These are phyloP conservation scores for Ceratoteleas bidentatus DNA, from an alignment of 1,140 invertebrate genomes.

Conservation along the genomic window DNA sequence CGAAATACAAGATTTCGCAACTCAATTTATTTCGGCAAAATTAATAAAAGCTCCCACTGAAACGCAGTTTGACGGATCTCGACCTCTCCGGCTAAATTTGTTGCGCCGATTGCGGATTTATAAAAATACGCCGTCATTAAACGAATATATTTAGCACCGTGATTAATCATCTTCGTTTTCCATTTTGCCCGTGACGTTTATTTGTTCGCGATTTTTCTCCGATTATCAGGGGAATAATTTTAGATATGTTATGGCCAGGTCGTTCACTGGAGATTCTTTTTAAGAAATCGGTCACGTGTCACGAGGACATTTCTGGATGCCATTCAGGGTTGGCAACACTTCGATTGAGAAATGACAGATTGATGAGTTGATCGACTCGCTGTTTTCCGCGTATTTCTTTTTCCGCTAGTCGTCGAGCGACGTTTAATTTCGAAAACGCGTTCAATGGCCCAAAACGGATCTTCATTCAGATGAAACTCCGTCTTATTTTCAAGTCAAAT, in stretches of 20 bases:
- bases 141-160: constrained; percentile 19
- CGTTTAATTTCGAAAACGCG: no score
- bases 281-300: background rate
- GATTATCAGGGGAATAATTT: constrained; percentile 26
- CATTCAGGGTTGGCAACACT: constrained; percentile 4
- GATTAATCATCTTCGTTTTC: constrained; percentile 33
- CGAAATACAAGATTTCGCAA: no score
- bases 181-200: constrained; percentile 17
- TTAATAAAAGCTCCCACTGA: background rate
- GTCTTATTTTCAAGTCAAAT: constrained; percentile 11
- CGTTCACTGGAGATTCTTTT: constrained; percentile 22
- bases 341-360: constrained; percentile 16
- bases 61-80: background rate
- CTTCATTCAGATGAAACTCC: background rate
- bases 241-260: constrained; percentile 26
- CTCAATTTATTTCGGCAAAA: no score
- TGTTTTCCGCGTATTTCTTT: no score
- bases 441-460: no score
- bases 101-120: constrained; percentile 2
- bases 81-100: background rate
- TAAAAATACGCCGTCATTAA: constrained; percentile 36
- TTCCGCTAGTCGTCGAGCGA: no score
- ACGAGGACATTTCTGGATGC: constrained; percentile 7
- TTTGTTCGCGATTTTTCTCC: constrained; percentile 28
- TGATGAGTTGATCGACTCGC: constrained; percentile 8